phyloP scores from a whole-genome alignment of 2,797 vertebrate species.

The Rhodeus uyekii region DNA sequence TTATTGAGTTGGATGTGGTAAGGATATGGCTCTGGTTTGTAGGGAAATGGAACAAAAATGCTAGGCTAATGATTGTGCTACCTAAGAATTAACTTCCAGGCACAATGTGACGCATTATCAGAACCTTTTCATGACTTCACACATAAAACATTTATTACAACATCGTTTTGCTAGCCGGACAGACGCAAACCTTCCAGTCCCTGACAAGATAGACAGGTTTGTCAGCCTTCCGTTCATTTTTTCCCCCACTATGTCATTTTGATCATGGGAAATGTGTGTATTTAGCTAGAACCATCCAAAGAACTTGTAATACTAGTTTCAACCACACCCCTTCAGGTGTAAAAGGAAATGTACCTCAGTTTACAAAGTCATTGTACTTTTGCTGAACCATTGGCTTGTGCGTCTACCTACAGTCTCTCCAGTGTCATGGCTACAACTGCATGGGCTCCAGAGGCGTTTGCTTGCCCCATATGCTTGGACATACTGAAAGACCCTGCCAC shows the following conservation, averaged over 20 bases:
- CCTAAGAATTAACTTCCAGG: not conserved
- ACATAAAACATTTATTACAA: not conserved
- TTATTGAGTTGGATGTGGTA: too few relatives aligned
- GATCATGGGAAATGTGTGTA: not conserved
- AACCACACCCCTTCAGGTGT: conserved; percentile 52
- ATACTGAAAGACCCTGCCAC: conserved; percentile 75
- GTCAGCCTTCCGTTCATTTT: conserved; percentile 35
- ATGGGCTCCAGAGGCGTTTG: conserved; percentile 74
- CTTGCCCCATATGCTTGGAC: conserved; percentile 80
- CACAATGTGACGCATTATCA: not conserved
- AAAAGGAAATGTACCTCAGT: conserved; percentile 48
- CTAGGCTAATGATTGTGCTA: too few relatives aligned
- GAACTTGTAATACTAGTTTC: conserved; percentile 72
- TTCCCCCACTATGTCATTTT: conserved; percentile 25
- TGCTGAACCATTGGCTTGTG: not conserved
- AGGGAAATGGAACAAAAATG: too few relatives aligned
- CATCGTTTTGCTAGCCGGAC: not conserved
- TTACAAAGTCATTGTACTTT: conserved; percentile 13
- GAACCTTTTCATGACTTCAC: not conserved
- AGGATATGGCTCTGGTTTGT: too few relatives aligned
- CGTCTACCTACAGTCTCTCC: not conserved
- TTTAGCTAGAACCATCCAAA: conserved; percentile 55
- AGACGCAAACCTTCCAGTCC: not conserved
- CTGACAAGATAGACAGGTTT: conserved; percentile 51
- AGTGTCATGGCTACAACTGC: conserved; percentile 54